Evolutionary conservation across 2,888 invertebrate genomes (phyloP).

Genomic region (Lissonota sp.): DNA sequence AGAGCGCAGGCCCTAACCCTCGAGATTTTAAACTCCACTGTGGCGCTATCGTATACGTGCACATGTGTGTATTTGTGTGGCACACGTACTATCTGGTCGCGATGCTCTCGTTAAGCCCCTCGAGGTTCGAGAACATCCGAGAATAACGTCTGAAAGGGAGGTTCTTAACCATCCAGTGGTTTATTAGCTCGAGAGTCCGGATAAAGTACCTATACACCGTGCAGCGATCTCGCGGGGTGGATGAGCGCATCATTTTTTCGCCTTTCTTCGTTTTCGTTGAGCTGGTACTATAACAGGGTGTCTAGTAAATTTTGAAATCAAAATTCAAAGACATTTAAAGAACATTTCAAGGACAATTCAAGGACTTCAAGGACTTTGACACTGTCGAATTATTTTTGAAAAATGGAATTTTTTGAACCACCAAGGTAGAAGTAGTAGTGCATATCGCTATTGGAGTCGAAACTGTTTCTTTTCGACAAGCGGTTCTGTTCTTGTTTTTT

Average conservation of each 20-base stretch:
- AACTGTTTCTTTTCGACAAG: background rate
- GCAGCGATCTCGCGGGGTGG: conserved; percentile 32
- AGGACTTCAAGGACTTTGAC: no score
- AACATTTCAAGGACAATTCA: no score
- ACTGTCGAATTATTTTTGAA: background rate
- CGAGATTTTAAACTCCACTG: conserved; percentile 55
- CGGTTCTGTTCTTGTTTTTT: background rate
- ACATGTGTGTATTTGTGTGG: background rate
- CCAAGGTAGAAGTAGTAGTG: no score
- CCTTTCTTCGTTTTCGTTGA: conserved; percentile 10
- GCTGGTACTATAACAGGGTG: no score
- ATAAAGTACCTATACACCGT: background rate
- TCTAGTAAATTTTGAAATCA: no score
- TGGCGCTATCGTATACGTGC: background rate
- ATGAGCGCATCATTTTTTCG: conserved; percentile 9
- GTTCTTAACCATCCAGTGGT: conserved; percentile 48
- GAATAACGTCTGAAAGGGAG: conserved; percentile 59
- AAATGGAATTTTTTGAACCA: no score
- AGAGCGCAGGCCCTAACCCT: conserved; percentile 57
- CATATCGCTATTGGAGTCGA: background rate
- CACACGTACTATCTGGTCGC: conserved; percentile 13
- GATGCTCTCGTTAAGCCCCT: conserved; percentile 48
- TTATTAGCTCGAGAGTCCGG: conserved; percentile 41
- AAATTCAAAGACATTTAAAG: no score
- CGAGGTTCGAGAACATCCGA: conserved; percentile 63